Percentiles rank a stretch among this genome's conserved stretches.
Conservation (phyloP, 2,888 invertebrate genomes). For the Lepetodrilus schrolli region DNA sequence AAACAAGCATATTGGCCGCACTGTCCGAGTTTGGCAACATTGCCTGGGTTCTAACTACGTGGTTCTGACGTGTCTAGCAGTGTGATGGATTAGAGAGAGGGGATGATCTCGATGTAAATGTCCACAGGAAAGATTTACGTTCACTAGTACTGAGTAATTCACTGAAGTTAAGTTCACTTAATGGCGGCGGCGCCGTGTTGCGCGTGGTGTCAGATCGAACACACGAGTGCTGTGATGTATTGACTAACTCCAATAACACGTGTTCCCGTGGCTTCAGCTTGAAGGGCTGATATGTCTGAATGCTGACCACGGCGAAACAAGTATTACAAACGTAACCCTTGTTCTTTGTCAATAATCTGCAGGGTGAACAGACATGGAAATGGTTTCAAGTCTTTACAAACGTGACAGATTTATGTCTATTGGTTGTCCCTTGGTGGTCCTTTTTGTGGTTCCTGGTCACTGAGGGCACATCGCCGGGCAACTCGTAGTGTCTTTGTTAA, state of each 20-base stretch:
- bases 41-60: not conserved
- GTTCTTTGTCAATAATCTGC: no score
- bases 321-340: no score
- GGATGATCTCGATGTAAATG: not conserved
- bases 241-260: not conserved
- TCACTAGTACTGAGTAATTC: not conserved
- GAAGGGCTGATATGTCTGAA: no score
- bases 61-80: not conserved
- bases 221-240: not conserved
- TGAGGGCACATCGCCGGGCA: no score
- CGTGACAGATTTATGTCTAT: no score
- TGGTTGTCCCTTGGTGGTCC: no score
- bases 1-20: not conserved
- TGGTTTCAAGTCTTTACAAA: no score
- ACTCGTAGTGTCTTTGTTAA: no score
- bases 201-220: not conserved
- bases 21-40: not conserved
- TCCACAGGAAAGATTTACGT: not conserved
- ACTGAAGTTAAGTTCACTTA: not conserved
- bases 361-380: no score
- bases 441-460: no score
- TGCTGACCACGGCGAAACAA: no score
- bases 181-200: slow-evolving; percentile 13
- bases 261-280: not conserved
- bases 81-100: not conserved